Evolutionary conservation across 2,888 invertebrate species (phyloP), one percentile per base, ranked within the genome.

Genomic region (Athalia circularis): DNA sequence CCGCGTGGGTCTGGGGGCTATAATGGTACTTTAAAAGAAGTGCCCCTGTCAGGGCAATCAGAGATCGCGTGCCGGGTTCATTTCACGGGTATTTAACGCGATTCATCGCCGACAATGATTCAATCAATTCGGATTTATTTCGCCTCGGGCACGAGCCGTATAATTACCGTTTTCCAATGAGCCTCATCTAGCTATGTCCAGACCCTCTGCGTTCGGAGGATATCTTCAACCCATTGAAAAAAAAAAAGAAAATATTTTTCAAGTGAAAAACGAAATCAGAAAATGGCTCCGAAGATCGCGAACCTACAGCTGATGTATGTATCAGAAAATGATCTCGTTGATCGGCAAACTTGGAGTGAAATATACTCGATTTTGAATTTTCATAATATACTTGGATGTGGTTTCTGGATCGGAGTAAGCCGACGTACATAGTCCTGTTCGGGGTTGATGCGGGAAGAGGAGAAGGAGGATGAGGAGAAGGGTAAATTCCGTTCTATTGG

Each of bases 61-160:
- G 83, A 78, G 85, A 86, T 87, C 85, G 86, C 87, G 86, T 86
- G 87, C 84, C 83, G 80, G 65, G 85, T 88, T 90, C 88, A 90
- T 90, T 90, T 90, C 89, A 90, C 88, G 89, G 88, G 85, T 87
- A 87, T 89, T 89, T 89, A 89, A 88, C 88, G 86, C 87, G 84
- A 85, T 85, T 85, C 75, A 75, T 75, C 83, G 84, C 81, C 83
- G 85, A 88, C 87, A 88, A 88, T 88, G 86, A 88, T 88, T 87
- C 84, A 88, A 88, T 88, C 88, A 86, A 85, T 82, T 80, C 80
- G 85, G 86, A 88, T 87, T 88, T 87, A 87, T 86, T 86, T 86
- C 79, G 78, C 79, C 82, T 57, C 61, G 79, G 85, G 83, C 86
- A 87, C 86, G 86, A 87, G 86, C 79, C 85, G 79, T 79, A 59